phyloP scores from a whole-genome alignment of 2,888 invertebrate species.

The Apantesis nais region DNA sequence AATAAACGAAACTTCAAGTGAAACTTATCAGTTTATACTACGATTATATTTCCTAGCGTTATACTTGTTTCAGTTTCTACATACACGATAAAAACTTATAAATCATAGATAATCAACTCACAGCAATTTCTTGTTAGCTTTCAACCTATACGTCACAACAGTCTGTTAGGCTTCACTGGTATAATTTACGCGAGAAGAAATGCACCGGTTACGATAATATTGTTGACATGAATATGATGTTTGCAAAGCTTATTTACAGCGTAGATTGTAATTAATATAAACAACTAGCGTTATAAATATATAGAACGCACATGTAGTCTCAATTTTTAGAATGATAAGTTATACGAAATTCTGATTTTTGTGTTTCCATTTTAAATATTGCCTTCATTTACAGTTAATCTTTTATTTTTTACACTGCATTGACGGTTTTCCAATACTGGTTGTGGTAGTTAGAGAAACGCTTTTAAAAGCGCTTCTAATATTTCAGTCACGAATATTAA shows the following conservation, averaged over 20 bases:
- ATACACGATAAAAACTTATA: conserved; percentile 20
- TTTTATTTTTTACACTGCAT: not conserved
- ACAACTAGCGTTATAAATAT: conserved; percentile 3
- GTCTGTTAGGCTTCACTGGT: not conserved
- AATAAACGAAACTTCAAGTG: not conserved
- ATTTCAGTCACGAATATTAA: too few species aligned
- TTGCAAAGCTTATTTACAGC: conserved; percentile 34
- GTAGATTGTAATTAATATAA: conserved; percentile 37
- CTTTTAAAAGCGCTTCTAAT: too few species aligned
- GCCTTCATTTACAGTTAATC: not conserved
- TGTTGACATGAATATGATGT: conserved; percentile 21
- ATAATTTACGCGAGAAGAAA: conserved; percentile 7
- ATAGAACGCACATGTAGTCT: conserved; percentile 4
- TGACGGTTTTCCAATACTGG: too few species aligned
- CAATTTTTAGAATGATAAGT: not conserved
- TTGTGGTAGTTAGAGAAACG: too few species aligned
- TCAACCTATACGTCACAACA: not conserved
- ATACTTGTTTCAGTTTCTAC: not conserved
- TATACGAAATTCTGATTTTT: not conserved
- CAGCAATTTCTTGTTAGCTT: conserved; percentile 1
- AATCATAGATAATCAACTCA: conserved; percentile 19
- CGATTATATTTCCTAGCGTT: not conserved
- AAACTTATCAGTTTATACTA: not conserved
- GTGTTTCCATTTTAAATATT: not conserved
- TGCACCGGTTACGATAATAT: conserved; percentile 14